phyloP scores from a whole-genome alignment of 2,888 invertebrate species.

The Ormyrus rosae region DNA sequence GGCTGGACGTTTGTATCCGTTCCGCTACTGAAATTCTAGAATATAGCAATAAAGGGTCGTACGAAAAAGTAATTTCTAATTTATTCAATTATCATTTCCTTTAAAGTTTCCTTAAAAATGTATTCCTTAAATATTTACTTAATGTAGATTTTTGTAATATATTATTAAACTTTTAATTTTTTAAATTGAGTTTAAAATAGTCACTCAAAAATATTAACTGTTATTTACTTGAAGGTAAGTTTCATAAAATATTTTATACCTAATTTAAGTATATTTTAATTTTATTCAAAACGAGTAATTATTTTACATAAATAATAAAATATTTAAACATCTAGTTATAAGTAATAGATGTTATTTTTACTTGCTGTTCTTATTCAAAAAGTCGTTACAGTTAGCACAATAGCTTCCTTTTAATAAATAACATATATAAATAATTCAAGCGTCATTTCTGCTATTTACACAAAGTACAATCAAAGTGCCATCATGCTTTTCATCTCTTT shows the following conservation, averaged over 20 bases:
- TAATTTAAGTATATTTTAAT: too few species aligned
- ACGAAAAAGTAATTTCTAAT: conserved; percentile 27
- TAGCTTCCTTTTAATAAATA: conserved; percentile 43
- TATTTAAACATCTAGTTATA: background rate
- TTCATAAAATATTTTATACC: background rate
- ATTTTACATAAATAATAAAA: conserved; percentile 1
- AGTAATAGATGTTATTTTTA: conserved; percentile 15
- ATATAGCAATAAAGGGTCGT: conserved; percentile 58
- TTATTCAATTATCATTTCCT: background rate
- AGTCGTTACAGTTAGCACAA: conserved; percentile 22
- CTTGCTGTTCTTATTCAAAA: conserved; percentile 25
- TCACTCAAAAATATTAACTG: background rate
- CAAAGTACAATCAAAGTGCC: conserved; percentile 27
- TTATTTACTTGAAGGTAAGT: background rate
- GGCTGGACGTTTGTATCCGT: conserved; percentile 61
- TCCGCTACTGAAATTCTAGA: conserved; percentile 57
- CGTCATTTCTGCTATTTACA: conserved; percentile 43
- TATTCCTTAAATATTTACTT: background rate
- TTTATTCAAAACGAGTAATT: too few species aligned
- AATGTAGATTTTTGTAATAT: too few species aligned
- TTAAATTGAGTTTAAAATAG: too few species aligned
- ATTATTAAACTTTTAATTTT: too few species aligned
- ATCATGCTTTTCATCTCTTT: conserved; percentile 10
- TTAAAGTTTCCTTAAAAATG: background rate
- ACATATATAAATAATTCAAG: conserved; percentile 40